Evolutionary conservation across 2,888 invertebrate genomes (phyloP), one percentile per base, ranked within the genome.

Genomic region (Eupithecia abbreviata): DNA sequence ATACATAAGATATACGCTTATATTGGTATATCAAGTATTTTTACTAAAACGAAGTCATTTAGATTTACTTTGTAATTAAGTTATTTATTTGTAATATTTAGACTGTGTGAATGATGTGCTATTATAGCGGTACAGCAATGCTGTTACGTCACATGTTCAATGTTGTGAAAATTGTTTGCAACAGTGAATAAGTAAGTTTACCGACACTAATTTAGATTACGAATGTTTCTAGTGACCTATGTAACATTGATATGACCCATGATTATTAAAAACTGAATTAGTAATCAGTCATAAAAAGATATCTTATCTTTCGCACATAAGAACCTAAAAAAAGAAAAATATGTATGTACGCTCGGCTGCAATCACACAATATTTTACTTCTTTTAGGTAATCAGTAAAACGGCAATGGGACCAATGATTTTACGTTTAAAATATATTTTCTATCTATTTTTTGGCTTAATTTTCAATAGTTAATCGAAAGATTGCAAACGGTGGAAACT

Each of bases 161-260:
- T 93, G 89, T 91, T 92, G 91, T 88, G 90, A 92, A 92, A 86
- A 93, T 93, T 89, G 84, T 92, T 93, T 90, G 89, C 91, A 92
- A 93, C 92, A 93, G 90, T 92, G 92, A 92, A 91, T 84, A 80
- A 90, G 89, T 84, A 83, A 84, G 62, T 69, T 70, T 67, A 62
- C 30, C 62, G 30, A 62, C 30, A 12, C 12, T 62, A 10, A 30
- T 62, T 62, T 62, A 62, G 43, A 73, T 62, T 68, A 74, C 65
- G 55, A 72, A 74, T 66, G 55, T 72, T 66, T 78, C 47, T 69
- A 67, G 41, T 73, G 71, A 45, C 71, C 62, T 45, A 43, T 76
- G 76, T 72, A 66, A 78, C 78, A 73, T 75, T 75, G 72, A 66
- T 66, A 7, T 42, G 42, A 66, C 15, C 15, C 18, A 62, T 62